Evolutionary conservation across 2,888 invertebrate genomes (phyloP), one percentile per base, ranked within the genome.

Genomic region (Pristionchus arcanus): DNA sequence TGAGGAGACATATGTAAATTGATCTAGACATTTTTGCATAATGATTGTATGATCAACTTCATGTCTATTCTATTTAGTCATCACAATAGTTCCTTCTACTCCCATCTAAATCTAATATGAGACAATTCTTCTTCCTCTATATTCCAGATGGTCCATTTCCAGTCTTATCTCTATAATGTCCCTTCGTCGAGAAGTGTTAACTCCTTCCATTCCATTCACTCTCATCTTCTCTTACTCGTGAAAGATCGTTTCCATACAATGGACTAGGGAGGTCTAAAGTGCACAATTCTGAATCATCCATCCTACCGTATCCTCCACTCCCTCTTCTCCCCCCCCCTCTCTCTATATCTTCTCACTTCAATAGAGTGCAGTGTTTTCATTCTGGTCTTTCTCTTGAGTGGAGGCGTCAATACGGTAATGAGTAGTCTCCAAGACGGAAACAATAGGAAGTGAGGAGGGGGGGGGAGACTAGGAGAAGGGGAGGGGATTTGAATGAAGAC

Each of bases 311-410:
- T 34, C 74, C 74, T 4, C 16, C 34, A 31, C 74, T 21, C 13
- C 77, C 77, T 42, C 77, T 25, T 13, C n/a, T 11, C 74, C 34
- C 9, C 74, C 19, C 21, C 74, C 19, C 37, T 31, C 37, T 21
- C 74, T 34, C 74, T 34, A 16, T 34, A 31, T 34, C 21, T 21
- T 37, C 74, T 34, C 74, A 74, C 37, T 74, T 74, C 74, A 74
- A 74, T 74, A 74, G 74, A 74, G 74, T 74, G 74, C 74, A 74
- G 19, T 74, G 34, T 74, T 74, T 74, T 66, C 66, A 66, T 66
- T 74, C 74, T 74, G 31, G 16, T 21, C 74, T 59, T 59, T 25
- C 59, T 34, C 74, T 74, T 37, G 37, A 74, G 19, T 37, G 59
- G 59, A 49, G 59, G 25, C 59, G 74, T 74, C 74, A 74, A 74